Evolutionary conservation across 1,140 invertebrate species (phyloP).

Genomic region (Pseudomyrmex concolor): DNA sequence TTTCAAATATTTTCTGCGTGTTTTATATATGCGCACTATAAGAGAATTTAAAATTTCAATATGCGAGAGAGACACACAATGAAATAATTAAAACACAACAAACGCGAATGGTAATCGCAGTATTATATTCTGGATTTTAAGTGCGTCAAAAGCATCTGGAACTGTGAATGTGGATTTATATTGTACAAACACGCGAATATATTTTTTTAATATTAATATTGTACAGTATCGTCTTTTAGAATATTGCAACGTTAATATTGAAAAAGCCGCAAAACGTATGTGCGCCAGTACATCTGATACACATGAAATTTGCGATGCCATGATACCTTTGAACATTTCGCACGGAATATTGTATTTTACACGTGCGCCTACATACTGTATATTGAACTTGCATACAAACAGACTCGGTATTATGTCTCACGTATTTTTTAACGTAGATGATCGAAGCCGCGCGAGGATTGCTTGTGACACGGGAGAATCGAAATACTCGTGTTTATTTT

Average conservation of each 20-base stretch:
- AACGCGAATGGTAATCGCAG: background rate
- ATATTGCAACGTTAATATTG: constrained; percentile 11
- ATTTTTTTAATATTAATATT: background rate
- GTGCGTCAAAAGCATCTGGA: background rate
- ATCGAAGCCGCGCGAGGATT: background rate
- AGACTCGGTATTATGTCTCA: background rate
- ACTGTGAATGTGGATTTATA: background rate
- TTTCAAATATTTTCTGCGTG: background rate
- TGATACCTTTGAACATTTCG: constrained; percentile 32
- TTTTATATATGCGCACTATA: background rate
- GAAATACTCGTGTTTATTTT: constrained; percentile 47
- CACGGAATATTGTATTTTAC: constrained; percentile 20
- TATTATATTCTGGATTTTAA: background rate
- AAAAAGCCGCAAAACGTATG: background rate
- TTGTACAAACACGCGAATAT: background rate
- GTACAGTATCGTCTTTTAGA: constrained; percentile 10
- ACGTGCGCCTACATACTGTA: background rate
- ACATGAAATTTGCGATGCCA: background rate
- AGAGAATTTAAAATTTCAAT: background rate
- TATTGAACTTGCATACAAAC: background rate
- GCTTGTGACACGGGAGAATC: background rate
- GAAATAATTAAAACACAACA: constrained; percentile 25
- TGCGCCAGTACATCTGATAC: too few relatives aligned
- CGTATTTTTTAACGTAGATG: constrained; percentile 33
- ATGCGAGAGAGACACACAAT: background rate